phyloP scores from a whole-genome alignment of 2,797 vertebrate species.

The Spinus pinus region DNA sequence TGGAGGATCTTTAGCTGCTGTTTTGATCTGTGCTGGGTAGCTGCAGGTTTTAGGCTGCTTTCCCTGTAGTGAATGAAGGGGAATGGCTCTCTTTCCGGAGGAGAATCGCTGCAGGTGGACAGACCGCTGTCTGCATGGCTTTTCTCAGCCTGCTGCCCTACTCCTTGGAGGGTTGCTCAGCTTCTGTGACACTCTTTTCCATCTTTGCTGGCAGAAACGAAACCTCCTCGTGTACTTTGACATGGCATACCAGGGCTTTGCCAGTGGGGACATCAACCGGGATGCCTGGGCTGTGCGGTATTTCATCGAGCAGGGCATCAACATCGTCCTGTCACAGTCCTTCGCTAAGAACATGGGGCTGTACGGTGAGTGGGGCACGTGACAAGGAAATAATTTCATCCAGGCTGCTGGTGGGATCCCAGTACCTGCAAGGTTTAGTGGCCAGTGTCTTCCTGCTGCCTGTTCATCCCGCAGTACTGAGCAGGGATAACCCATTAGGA shows the following conservation, averaged over 20 bases:
- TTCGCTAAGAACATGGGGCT: constrained; percentile 99
- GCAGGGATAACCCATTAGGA: not conserved
- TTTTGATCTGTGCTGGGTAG: not conserved
- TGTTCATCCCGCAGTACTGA: not conserved
- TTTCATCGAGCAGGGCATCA: constrained; percentile 94
- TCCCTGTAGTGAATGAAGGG: not conserved
- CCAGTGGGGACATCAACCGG: constrained; percentile 91
- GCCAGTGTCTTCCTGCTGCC: not conserved
- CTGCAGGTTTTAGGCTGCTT: not conserved
- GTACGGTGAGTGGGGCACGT: constrained; percentile 83
- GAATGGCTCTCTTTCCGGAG: not conserved
- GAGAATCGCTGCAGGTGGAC: not conserved
- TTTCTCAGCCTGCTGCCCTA: not conserved
- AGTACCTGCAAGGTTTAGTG: not conserved
- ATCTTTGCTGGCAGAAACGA: constrained; percentile 81
- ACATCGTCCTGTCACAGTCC: constrained; percentile 90
- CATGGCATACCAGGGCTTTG: constrained; percentile 99
- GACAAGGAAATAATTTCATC: not conserved
- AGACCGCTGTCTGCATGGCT: not conserved
- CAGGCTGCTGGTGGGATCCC: not conserved
- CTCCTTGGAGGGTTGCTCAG: not conserved
- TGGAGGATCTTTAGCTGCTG: not conserved
- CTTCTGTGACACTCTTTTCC: not conserved
- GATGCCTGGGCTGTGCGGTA: constrained; percentile 96
- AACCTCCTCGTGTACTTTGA: constrained; percentile 96